phyloP scores from a whole-genome alignment of 2,113 vertebrate species.

The Lycaon pictus region DNA sequence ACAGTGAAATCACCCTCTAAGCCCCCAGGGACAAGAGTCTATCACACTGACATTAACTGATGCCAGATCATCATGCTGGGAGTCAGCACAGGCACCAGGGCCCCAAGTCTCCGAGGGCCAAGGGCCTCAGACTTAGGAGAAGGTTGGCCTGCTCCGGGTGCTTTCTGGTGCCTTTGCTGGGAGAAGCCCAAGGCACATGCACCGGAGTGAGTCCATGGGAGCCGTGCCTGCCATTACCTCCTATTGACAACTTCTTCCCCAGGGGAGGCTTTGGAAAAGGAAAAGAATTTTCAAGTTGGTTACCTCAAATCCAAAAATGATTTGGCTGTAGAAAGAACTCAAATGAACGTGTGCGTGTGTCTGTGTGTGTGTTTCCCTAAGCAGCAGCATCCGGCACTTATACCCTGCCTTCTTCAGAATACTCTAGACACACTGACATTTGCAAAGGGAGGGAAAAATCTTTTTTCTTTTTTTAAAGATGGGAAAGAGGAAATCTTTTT shows the following conservation, averaged over 20 bases:
- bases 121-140: background rate
- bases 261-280: background rate
- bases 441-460: slow-evolving; percentile 19
- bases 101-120: background rate
- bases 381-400: background rate
- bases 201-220: background rate
- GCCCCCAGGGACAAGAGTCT: background rate
- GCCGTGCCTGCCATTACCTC: background rate
- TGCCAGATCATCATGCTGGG: background rate
- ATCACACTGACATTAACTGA: background rate
- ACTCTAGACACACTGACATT: slow-evolving; percentile 50
- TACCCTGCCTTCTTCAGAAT: background rate
- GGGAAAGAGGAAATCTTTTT: slow-evolving; percentile 68
- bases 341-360: background rate
- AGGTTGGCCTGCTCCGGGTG: background rate
- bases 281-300: background rate
- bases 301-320: background rate
- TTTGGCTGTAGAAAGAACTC: slow-evolving; percentile 28
- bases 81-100: background rate
- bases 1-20: background rate
- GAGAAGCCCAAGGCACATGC: background rate
- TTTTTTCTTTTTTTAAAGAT: background rate
- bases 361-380: too few species aligned
- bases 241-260: background rate
- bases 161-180: background rate